phyloP scores from a whole-genome alignment of 2,888 invertebrate species.

The Acanthopleura granulata region DNA sequence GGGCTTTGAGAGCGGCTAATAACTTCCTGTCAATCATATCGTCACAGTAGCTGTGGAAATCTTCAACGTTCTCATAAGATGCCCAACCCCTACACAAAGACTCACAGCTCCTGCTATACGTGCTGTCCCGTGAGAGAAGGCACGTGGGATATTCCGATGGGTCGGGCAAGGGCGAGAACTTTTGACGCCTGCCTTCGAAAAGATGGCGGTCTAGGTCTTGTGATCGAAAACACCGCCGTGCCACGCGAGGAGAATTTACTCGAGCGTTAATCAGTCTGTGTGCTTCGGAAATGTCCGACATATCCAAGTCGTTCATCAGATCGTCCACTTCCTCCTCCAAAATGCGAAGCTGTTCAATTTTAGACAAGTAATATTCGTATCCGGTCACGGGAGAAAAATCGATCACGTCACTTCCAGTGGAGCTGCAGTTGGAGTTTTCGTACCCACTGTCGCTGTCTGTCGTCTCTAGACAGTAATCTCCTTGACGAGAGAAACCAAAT shows the following conservation, averaged over 20 bases:
- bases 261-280: constrained; percentile 7
- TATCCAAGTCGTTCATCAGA: constrained; percentile 3
- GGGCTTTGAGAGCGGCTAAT: background rate
- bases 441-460: constrained; percentile 11
- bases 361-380: constrained; percentile 12
- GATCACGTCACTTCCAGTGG: constrained; percentile 10
- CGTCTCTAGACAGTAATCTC: background rate
- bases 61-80: background rate
- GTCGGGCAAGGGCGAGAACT: background rate
- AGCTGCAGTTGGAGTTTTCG: constrained; percentile 16
- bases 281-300: constrained; percentile 9
- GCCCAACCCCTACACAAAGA: background rate
- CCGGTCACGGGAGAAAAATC: background rate
- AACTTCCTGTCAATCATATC: background rate
- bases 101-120: background rate
- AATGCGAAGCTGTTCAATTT: constrained; percentile 8
- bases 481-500: background rate
- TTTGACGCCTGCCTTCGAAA: background rate
- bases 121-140: background rate
- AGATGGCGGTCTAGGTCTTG: background rate
- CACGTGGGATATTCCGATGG: background rate
- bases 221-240: background rate
- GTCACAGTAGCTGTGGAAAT: background rate
- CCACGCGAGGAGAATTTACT: background rate
- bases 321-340: constrained; percentile 14